Conservation (phyloP, 2,797 vertebrate genomes). For the Cottoperca gobio region DNA sequence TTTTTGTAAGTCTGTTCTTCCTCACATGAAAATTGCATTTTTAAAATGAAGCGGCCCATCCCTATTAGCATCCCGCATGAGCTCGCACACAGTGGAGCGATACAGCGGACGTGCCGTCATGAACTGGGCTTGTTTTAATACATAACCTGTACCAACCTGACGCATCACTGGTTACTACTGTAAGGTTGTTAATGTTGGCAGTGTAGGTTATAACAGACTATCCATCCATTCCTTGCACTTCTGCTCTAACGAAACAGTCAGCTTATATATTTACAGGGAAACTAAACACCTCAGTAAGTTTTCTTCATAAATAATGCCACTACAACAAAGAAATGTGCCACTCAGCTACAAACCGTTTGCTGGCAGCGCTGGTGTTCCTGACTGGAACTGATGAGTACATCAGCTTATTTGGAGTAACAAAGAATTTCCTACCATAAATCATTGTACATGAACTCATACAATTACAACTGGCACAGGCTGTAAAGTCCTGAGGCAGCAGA, state of each 20-base stretch:
- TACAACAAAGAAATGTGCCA: conserved; percentile 1
- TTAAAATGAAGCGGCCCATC: too few relatives aligned
- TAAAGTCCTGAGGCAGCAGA: conserved; percentile 42
- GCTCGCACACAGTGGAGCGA: background rate
- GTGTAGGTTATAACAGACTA: background rate
- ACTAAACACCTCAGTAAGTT: background rate
- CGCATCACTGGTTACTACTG: background rate
- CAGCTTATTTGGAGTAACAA: conserved; percentile 40
- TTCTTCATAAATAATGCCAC: background rate
- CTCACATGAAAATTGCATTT: too few relatives aligned
- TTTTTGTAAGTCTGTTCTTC: too few relatives aligned
- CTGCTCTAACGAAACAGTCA: background rate
- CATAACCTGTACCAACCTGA: too few relatives aligned
- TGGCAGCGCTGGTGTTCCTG: conserved; percentile 17
- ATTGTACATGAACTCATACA: conserved; percentile 39
- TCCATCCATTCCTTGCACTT: background rate
- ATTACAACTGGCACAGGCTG: conserved; percentile 42
- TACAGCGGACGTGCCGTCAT: background rate
- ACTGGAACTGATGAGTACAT: conserved; percentile 28
- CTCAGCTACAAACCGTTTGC: conserved; percentile 1
- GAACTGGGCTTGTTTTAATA: too few relatives aligned
- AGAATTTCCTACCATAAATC: conserved; percentile 56
- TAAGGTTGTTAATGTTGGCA: background rate
- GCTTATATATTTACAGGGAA: background rate
- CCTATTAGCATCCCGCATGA: too few relatives aligned